Conservation (phyloP, 2,888 invertebrate genomes). For the Chesias legatella region DNA sequence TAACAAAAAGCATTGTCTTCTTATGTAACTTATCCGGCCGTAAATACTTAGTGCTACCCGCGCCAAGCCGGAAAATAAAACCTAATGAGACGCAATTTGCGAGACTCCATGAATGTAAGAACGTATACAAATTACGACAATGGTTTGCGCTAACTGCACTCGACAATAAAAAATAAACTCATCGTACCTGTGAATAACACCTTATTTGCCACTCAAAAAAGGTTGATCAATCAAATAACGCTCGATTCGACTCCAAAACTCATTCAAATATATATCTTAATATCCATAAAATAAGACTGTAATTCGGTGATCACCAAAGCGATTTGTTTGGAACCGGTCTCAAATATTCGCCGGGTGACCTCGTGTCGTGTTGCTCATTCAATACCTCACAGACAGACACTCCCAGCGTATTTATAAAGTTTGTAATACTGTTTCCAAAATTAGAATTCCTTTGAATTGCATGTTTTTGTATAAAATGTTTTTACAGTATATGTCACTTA, state of each 20-base stretch:
- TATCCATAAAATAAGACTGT: constrained; percentile 13
- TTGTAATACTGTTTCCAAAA: constrained; percentile 22
- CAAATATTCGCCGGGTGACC: constrained; percentile 35
- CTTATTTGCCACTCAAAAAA: constrained; percentile 36
- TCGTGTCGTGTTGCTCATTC: constrained; percentile 33
- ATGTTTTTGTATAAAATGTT: constrained; percentile 4
- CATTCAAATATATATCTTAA: constrained; percentile 22
- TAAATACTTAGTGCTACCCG: no score
- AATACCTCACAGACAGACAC: constrained; percentile 26
- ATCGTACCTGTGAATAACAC: constrained; percentile 32
- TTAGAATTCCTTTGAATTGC: constrained; percentile 9
- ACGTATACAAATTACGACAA: constrained; percentile 16
- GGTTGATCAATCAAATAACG: constrained; percentile 34
- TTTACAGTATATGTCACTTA: no score
- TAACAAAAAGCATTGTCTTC: no score
- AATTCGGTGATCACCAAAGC: constrained; percentile 16
- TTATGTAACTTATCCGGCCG: no score
- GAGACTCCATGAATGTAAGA: no score
- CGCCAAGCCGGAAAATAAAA: no score
- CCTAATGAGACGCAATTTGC: no score
- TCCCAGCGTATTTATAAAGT: constrained; percentile 22
- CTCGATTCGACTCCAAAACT: constrained; percentile 18
- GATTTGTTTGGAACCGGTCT: constrained; percentile 33
- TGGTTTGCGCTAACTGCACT: constrained; percentile 14
- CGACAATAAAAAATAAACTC: constrained; percentile 22